phyloP scores from a whole-genome alignment of 2,113 vertebrate genomes.

The Mellivora capensis region DNA sequence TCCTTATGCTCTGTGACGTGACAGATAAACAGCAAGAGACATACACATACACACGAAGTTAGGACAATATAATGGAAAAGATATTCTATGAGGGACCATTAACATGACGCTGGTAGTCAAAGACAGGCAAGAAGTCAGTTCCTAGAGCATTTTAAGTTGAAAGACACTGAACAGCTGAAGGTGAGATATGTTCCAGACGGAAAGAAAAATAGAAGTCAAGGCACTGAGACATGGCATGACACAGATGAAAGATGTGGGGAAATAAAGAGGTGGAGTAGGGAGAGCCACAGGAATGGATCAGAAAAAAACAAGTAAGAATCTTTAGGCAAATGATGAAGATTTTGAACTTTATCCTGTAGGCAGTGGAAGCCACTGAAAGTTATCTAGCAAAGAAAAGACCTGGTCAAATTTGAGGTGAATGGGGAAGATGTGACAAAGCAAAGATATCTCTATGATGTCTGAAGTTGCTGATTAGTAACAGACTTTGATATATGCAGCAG shows the following conservation, averaged over 20 bases:
- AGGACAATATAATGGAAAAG: neutral
- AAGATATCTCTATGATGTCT: neutral
- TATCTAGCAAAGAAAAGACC: neutral
- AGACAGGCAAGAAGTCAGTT: neutral
- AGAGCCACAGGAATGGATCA: neutral
- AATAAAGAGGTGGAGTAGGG: neutral
- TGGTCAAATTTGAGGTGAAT: neutral
- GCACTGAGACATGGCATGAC: neutral
- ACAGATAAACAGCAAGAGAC: neutral
- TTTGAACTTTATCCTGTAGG: neutral
- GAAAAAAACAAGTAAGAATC: neutral
- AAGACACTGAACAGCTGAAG: neutral
- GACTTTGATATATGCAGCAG: neutral
- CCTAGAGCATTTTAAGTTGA: neutral
- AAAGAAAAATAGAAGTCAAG: conserved; percentile 2
- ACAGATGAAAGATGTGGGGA: neutral
- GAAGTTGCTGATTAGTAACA: neutral
- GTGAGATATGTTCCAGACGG: neutral
- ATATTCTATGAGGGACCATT: neutral
- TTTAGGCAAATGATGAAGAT: neutral
- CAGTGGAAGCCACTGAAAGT: neutral
- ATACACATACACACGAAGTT: neutral
- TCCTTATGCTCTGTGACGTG: neutral
- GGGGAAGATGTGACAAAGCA: neutral
- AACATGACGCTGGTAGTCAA: neutral